Percentiles rank a stretch among this genome's conserved stretches.
These are phyloP conservation scores for Bergia puertoricense DNA, from an alignment of 92 coral and sea anemone species.

Conservation along the genomic window DNA sequence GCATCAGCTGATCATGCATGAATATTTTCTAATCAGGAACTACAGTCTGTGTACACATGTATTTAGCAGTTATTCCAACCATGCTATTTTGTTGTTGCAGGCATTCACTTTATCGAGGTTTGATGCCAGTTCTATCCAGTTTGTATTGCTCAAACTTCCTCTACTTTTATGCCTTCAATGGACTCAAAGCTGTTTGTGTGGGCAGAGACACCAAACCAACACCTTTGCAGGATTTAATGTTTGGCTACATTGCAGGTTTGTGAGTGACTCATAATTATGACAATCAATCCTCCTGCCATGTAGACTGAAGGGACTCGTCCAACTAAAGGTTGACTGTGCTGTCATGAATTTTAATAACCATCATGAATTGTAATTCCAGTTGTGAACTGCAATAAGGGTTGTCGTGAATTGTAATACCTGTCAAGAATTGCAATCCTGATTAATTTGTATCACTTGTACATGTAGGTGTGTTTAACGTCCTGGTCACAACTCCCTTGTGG, in stretches of 20 bases:
- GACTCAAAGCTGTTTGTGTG: constrained; percentile 85
- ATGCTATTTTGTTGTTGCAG: constrained; percentile 50
- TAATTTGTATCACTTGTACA: too few relatives aligned
- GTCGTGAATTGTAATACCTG: too few relatives aligned
- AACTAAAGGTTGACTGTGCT: too few relatives aligned
- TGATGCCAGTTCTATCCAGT: constrained; percentile 89
- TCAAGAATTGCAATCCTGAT: too few relatives aligned
- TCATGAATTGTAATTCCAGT: too few relatives aligned
- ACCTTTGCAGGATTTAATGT: constrained; percentile 79
- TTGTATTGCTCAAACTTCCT: constrained; percentile 95
- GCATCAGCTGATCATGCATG: too few relatives aligned
- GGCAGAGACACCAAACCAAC: constrained; percentile 73
- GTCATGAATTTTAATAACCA: neutral
- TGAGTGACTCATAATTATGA: neutral
- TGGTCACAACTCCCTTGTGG: constrained; percentile 93
- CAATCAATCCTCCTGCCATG: too few relatives aligned
- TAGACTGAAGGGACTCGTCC: too few relatives aligned
- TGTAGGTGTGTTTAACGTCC: constrained; percentile 84
- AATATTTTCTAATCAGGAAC: too few relatives aligned
- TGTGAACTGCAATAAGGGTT: too few relatives aligned
- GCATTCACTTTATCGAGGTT: constrained; percentile 93
- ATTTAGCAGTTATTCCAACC: neutral
- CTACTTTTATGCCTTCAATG: constrained; percentile 93
- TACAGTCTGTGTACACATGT: too few relatives aligned
- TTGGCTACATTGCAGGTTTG: constrained; percentile 95